Percentiles rank a stretch among this genome's conserved stretches.
These are phyloP conservation scores for Alexandromys oeconomus DNA, from an alignment of 2,797 vertebrate genomes.

Conservation along the genomic window DNA sequence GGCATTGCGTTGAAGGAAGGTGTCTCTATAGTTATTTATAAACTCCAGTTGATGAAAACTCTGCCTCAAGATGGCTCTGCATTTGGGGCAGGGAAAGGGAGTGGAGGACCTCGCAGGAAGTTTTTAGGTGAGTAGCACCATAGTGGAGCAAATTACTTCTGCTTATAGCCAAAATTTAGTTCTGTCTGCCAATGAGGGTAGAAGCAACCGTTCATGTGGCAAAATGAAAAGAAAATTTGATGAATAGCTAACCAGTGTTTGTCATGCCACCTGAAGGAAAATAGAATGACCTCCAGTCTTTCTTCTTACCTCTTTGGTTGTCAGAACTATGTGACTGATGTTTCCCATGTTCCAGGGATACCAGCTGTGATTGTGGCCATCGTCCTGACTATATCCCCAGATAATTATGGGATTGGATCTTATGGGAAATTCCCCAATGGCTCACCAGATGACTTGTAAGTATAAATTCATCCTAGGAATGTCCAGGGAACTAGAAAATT, in stretches of 20 bases:
- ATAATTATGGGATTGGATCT: conserved; percentile 93
- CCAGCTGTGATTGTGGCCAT: conserved; percentile 93
- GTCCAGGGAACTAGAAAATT: conserved; percentile 64
- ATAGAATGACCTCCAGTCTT: not conserved
- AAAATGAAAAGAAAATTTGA: conserved; percentile 40
- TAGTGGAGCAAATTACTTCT: conserved; percentile 40
- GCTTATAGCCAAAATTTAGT: conserved; percentile 25
- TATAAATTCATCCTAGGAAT: conserved; percentile 60
- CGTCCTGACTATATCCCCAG: conserved; percentile 91
- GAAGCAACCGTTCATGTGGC: not conserved
- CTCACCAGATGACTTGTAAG: conserved; percentile 94
- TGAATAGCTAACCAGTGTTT: conserved; percentile 31
- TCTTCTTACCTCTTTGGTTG: not conserved
- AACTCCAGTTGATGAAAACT: conserved; percentile 1
- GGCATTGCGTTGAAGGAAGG: not conserved
- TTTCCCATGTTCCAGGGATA: conserved; percentile 89
- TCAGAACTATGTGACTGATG: conserved; percentile 53
- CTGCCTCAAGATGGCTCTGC: not conserved
- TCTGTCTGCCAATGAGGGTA: conserved; percentile 1
- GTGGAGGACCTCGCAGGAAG: not conserved
- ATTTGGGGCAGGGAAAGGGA: not conserved
- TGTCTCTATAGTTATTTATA: conserved; percentile 13
- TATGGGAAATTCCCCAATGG: conserved; percentile 90
- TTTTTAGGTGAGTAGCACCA: not conserved
- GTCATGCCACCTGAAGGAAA: not conserved